Evolutionary conservation across 1,140 invertebrate species (phyloP).

Genomic region (Eriosoma lanigerum): DNA sequence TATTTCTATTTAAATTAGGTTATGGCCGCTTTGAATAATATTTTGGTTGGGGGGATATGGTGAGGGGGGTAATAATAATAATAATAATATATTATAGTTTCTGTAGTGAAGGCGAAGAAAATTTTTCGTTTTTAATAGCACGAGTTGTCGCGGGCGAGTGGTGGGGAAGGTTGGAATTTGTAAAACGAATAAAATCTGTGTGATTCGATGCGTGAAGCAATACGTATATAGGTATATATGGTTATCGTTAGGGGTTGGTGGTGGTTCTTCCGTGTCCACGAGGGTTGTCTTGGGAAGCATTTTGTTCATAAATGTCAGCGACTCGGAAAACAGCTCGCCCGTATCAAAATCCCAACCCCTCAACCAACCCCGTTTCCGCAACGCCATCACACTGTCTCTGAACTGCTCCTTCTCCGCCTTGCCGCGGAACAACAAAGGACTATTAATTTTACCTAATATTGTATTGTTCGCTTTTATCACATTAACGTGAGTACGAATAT

Average conservation of each 20-base stretch:
- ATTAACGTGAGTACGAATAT: too few species aligned
- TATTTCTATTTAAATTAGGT: too few species aligned
- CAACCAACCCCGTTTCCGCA: too few species aligned
- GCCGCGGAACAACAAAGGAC: background rate
- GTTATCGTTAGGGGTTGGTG: background rate
- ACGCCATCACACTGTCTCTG: background rate
- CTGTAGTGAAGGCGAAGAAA: background rate
- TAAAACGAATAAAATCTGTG: constrained; percentile 35
- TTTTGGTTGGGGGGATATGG: too few species aligned
- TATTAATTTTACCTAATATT: constrained; percentile 46
- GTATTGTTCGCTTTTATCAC: constrained; percentile 25
- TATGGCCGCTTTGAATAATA: too few species aligned
- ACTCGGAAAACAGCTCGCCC: constrained; percentile 44
- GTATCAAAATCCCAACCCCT: constrained; percentile 22
- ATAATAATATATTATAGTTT: too few species aligned
- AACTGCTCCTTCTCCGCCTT: background rate
- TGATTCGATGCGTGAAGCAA: constrained; percentile 42
- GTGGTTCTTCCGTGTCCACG: background rate
- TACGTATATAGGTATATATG: background rate
- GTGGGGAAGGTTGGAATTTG: background rate
- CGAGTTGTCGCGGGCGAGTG: background rate
- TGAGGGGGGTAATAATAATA: too few species aligned
- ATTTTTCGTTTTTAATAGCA: constrained; percentile 17
- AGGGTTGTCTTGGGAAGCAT: constrained; percentile 42
- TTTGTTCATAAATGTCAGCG: constrained; percentile 52